phyloP scores from a whole-genome alignment of 2,797 vertebrate genomes.

The Cirrhinus molitorella region DNA sequence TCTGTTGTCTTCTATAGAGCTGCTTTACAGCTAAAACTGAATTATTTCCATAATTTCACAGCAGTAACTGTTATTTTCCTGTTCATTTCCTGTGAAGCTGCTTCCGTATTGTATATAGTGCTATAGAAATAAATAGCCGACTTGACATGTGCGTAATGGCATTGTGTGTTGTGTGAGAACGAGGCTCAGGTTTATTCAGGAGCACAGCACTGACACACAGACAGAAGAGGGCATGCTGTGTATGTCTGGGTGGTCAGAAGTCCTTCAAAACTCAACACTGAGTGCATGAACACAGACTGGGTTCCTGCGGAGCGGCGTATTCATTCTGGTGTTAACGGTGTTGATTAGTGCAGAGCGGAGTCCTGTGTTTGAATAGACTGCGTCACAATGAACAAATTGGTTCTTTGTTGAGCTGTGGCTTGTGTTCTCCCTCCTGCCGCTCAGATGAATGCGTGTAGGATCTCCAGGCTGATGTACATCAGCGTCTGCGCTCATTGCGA shows the following conservation, averaged over 20 bases:
- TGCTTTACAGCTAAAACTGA: background rate
- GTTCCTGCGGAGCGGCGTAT: background rate
- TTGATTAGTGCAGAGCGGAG: background rate
- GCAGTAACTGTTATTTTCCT: background rate
- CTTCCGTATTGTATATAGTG: background rate
- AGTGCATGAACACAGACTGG: background rate
- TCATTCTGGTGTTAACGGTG: background rate
- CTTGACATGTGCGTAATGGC: background rate
- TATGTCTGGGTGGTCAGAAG: conserved; percentile 18
- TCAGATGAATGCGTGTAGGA: background rate
- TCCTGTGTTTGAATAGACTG: background rate
- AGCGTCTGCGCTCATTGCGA: background rate
- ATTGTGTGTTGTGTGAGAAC: background rate
- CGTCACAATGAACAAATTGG: background rate
- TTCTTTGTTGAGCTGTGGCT: background rate
- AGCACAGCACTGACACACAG: background rate
- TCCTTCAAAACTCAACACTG: background rate
- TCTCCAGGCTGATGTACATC: background rate
- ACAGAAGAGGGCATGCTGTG: conserved; percentile 1
- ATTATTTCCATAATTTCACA: background rate
- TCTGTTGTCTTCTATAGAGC: background rate
- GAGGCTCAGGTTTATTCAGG: background rate
- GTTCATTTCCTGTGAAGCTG: background rate
- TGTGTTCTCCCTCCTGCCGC: conserved; percentile 1
- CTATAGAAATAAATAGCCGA: background rate